Conservation (phyloP, 2,797 vertebrate genomes). For the Gymnopithys bicolor region DNA sequence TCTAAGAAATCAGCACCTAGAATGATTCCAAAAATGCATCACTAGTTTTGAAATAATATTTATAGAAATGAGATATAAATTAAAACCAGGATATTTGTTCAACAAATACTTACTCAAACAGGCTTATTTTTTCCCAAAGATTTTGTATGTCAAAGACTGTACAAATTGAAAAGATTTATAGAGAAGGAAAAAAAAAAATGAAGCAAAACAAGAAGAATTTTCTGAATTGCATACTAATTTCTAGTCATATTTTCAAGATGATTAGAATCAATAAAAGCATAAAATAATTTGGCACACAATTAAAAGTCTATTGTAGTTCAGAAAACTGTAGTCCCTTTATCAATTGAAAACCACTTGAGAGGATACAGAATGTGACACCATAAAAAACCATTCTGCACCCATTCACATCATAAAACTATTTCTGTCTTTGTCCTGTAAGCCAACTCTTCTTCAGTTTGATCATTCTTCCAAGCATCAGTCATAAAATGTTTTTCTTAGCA, state of each 20-base stretch:
- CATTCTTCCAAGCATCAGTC: not conserved
- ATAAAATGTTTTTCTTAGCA: not conserved
- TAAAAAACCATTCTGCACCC: not conserved
- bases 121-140: not conserved
- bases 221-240: not conserved
- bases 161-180: not conserved
- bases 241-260: not conserved
- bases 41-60: not conserved
- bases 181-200: not conserved
- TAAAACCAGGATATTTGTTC: not conserved
- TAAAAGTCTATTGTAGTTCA: not conserved
- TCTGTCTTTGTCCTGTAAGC: not conserved
- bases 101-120: not conserved
- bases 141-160: not conserved
- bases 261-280: not conserved
- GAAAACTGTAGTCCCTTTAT: not conserved
- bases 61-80: not conserved
- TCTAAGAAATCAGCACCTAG: conserved; percentile 1
- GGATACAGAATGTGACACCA: not conserved
- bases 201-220: not conserved
- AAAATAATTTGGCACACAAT: not conserved
- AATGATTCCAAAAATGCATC: not conserved
- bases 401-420: not conserved
- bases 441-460: not conserved
- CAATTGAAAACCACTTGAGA: not conserved